Evolutionary conservation across 2,113 vertebrate species (phyloP).

Genomic region (Pongo abelii): DNA sequence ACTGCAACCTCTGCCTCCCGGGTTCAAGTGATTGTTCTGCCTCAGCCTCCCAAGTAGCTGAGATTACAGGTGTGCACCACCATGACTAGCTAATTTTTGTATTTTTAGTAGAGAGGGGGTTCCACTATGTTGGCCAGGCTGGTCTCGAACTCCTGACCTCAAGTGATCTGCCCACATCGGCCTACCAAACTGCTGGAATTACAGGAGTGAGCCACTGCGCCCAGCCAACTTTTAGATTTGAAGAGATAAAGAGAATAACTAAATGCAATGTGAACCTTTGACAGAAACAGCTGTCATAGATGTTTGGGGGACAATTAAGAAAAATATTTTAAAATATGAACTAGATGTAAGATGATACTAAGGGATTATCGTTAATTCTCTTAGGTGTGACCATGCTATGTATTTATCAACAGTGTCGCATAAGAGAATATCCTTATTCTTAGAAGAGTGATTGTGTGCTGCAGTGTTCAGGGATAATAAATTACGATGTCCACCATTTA

Average conservation of each 20-base stretch:
- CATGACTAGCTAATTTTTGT: too few species aligned
- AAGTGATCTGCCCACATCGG: too few species aligned
- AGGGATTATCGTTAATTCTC: not conserved
- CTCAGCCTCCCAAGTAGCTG: too few species aligned
- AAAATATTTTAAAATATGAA: not conserved
- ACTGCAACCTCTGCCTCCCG: too few species aligned
- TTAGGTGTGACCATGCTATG: not conserved
- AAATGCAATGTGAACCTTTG: not conserved
- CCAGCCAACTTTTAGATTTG: too few species aligned
- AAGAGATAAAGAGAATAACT: not conserved
- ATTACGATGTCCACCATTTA: not conserved
- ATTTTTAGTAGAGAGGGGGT: too few species aligned
- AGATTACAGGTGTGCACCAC: too few species aligned
- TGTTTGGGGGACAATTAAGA: not conserved
- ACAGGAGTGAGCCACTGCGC: too few species aligned
- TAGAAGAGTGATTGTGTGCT: not conserved
- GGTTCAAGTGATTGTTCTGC: too few species aligned
- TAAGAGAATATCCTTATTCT: not conserved
- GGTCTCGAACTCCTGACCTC: too few species aligned
- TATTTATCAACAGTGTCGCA: not conserved
- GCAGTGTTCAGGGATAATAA: not conserved
- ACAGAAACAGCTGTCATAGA: not conserved
- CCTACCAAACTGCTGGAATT: too few species aligned
- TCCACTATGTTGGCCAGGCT: too few species aligned
- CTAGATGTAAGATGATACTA: not conserved